Evolutionary conservation across 2,113 vertebrate genomes (phyloP).

Genomic region (Caranx melampygus): DNA sequence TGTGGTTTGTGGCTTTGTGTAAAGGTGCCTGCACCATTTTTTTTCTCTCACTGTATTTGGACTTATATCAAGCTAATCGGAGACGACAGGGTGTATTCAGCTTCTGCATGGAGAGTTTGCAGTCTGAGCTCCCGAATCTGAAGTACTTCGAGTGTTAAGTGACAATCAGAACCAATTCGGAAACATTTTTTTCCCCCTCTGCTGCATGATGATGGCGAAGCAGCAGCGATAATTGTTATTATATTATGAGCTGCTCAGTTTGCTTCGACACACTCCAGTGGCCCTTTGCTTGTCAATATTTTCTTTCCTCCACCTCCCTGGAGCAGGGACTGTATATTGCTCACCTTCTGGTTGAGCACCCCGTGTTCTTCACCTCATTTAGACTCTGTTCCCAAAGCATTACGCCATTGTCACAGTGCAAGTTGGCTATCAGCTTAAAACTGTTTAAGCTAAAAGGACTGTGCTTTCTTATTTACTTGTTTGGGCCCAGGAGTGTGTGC

Average conservation of each 20-base stretch:
- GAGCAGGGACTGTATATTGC: slow-evolving; percentile 40
- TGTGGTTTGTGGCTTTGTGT: neutral
- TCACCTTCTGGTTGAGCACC: slow-evolving; percentile 42
- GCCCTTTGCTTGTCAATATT: slow-evolving; percentile 66
- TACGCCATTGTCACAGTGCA: slow-evolving; percentile 25
- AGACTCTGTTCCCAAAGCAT: slow-evolving; percentile 58
- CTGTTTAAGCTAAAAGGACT: slow-evolving; percentile 38
- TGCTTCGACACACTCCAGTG: slow-evolving; percentile 57
- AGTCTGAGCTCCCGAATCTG: slow-evolving; percentile 35
- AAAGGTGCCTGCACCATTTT: neutral
- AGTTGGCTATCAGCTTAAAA: slow-evolving; percentile 47
- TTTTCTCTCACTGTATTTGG: neutral
- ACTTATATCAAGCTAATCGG: slow-evolving; percentile 15
- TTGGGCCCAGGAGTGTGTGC: neutral
- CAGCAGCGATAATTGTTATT: slow-evolving; percentile 64
- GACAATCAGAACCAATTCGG: slow-evolving; percentile 47
- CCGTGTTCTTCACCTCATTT: slow-evolving; percentile 51
- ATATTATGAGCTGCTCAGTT: slow-evolving; percentile 59
- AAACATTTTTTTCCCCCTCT: slow-evolving; percentile 5
- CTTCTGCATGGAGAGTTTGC: slow-evolving; percentile 17
- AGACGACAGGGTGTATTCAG: neutral
- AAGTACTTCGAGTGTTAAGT: slow-evolving; percentile 58
- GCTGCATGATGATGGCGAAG: slow-evolving; percentile 51
- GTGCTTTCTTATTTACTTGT: slow-evolving; percentile 39
- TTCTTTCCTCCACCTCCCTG: slow-evolving; percentile 35